phyloP scores from a whole-genome alignment of 1,140 invertebrate species.

The Nephila pilipes region DNA sequence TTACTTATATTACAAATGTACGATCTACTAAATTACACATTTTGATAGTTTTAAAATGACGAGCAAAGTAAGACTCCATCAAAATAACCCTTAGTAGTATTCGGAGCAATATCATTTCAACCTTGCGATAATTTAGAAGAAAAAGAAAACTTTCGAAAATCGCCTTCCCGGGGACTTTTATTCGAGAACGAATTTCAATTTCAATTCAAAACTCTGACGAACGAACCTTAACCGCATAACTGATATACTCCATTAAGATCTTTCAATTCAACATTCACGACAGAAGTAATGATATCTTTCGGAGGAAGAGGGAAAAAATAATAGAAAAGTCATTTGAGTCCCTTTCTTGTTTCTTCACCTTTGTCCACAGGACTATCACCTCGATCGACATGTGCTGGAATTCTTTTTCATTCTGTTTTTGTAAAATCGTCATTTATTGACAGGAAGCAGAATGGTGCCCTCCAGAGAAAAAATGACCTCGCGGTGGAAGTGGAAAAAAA shows the following conservation, averaged over 20 bases:
- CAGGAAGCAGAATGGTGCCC: conserved; percentile 13
- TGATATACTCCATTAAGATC: not conserved
- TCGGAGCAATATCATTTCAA: too few species aligned
- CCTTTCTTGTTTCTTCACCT: not conserved
- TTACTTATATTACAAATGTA: too few species aligned
- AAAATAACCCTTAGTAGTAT: too few species aligned
- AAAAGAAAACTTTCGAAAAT: too few species aligned
- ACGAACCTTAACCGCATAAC: not conserved
- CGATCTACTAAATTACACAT: too few species aligned
- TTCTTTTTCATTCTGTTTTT: not conserved
- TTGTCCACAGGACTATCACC: not conserved
- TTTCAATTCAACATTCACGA: not conserved
- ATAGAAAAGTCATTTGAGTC: not conserved
- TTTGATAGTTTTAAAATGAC: too few species aligned
- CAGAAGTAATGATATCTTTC: conserved; percentile 12
- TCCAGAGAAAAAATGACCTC: not conserved
- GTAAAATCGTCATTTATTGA: conserved; percentile 22
- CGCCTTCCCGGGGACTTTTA: too few species aligned
- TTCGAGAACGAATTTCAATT: too few species aligned
- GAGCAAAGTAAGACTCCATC: too few species aligned
- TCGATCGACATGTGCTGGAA: not conserved
- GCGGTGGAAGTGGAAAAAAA: not conserved
- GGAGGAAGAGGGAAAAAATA: not conserved
- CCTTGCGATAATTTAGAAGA: too few species aligned
- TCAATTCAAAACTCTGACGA: not conserved